Evolutionary conservation across 1,140 invertebrate species (phyloP).

Genomic region (Agrypnia vestita): DNA sequence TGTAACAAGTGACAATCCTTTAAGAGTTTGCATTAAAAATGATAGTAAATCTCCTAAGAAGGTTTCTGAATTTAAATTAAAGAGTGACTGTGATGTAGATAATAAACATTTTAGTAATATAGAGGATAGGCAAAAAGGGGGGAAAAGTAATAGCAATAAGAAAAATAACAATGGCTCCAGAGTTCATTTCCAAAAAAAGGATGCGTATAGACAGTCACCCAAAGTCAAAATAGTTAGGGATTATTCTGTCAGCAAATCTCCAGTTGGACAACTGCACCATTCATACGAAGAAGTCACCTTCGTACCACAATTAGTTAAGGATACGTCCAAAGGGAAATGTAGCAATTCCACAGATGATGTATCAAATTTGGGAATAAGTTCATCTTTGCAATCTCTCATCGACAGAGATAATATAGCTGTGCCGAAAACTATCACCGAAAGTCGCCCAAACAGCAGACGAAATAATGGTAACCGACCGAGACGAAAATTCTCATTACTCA

Average conservation of each 20-base stretch:
- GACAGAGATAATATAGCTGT: constrained; percentile 66
- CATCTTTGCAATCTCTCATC: constrained; percentile 70
- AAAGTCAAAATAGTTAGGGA: constrained; percentile 63
- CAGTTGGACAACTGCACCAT: constrained; percentile 63
- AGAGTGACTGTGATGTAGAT: constrained; percentile 39
- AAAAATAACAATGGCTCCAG: constrained; percentile 31
- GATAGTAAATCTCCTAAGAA: constrained; percentile 15
- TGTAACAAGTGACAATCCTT: neutral
- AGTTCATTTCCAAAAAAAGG: constrained; percentile 47
- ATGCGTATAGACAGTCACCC: constrained; percentile 41
- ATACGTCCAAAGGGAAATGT: constrained; percentile 60
- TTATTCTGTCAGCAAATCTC: constrained; percentile 63
- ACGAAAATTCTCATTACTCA: constrained; percentile 76
- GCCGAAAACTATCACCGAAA: constrained; percentile 62
- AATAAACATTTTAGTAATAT: constrained; percentile 41
- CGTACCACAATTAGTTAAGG: constrained; percentile 70
- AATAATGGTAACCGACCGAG: constrained; percentile 69
- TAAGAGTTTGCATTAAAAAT: neutral
- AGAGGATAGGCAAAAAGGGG: constrained; percentile 25
- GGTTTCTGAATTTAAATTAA: constrained; percentile 21
- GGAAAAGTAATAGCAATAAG: constrained; percentile 32
- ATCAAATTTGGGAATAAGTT: constrained; percentile 66
- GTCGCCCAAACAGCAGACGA: constrained; percentile 67
- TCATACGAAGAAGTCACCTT: constrained; percentile 72
- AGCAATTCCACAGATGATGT: constrained; percentile 63